These are phyloP conservation scores for Sabatieria punctata DNA, from an alignment of 2,888 invertebrate species.

Conservation along the genomic window DNA sequence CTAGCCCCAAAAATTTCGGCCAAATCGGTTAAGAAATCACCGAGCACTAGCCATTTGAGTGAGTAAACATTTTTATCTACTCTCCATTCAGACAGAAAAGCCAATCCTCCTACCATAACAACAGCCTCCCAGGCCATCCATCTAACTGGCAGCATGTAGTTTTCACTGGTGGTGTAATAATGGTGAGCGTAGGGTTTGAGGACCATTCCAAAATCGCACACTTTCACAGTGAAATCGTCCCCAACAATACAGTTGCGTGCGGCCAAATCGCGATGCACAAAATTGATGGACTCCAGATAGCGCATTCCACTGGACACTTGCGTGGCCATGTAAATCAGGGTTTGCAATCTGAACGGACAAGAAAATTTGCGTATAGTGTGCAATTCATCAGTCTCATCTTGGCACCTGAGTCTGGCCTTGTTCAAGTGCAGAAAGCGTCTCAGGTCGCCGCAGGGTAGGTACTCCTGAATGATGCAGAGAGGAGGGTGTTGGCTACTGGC, in stretches of 20 bases:
- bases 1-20: too few relatives aligned
- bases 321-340: conserved; percentile 55
- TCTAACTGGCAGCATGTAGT: conserved; percentile 58
- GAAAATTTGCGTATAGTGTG: too few relatives aligned
- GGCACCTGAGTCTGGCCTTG: conserved; percentile 52
- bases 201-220: conserved; percentile 64
- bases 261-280: too few relatives aligned
- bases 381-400: too few relatives aligned
- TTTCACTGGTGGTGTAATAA: conserved; percentile 61
- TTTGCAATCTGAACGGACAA: conserved; percentile 50
- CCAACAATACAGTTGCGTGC: conserved; percentile 66
- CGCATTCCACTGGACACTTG: too few relatives aligned
- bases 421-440: conserved; percentile 56
- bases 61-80: too few relatives aligned
- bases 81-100: too few relatives aligned
- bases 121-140: conserved; percentile 91
- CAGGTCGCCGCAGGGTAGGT: conserved; percentile 64
- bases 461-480: conserved; percentile 68
- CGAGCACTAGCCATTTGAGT: too few relatives aligned
- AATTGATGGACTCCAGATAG: too few relatives aligned
- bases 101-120: conserved; percentile 78
- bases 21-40: too few relatives aligned
- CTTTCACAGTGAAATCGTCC: conserved; percentile 54
- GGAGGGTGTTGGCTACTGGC: conserved; percentile 64
- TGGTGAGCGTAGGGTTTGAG: conserved; percentile 57